Conservation (phyloP, 2,113 vertebrate species). For the Lampris incognitus region DNA sequence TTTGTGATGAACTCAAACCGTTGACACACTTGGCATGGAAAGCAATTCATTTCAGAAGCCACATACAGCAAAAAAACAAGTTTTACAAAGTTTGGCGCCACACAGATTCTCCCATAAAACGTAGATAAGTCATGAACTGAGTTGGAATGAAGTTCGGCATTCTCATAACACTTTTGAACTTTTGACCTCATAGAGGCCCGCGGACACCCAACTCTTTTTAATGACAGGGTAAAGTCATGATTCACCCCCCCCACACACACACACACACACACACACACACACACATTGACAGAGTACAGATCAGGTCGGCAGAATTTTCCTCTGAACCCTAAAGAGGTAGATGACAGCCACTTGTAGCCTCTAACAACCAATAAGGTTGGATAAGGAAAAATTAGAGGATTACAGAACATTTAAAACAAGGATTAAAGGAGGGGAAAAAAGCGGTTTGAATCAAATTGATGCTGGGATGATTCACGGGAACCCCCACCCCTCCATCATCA, state of each 20-base stretch:
- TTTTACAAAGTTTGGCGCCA: conserved; percentile 67
- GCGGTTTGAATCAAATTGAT: conserved; percentile 38
- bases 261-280: too few relatives aligned
- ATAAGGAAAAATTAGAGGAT: neutral
- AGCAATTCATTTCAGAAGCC: conserved; percentile 49
- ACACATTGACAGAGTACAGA: conserved; percentile 19
- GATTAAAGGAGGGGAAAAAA: neutral
- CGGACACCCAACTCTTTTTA: conserved; percentile 62
- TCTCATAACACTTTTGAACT: conserved; percentile 72
- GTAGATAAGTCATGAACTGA: conserved; percentile 72
- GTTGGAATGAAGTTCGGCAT: conserved; percentile 64
- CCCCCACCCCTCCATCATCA: neutral
- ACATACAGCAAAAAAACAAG: conserved; percentile 55
- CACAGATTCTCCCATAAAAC: conserved; percentile 37
- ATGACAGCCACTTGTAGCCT: too few relatives aligned
- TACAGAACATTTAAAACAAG: too few relatives aligned
- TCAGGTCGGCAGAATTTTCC: too few relatives aligned
- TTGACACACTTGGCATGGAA: conserved; percentile 49
- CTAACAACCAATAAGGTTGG: neutral
- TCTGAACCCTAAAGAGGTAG: too few relatives aligned
- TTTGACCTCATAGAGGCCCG: conserved; percentile 71
- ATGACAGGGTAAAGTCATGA: conserved; percentile 19
- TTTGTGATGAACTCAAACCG: conserved; percentile 49
- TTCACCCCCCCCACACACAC: conserved; percentile 4
- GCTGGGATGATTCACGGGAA: conserved; percentile 52